Base-by-base conservation (phyloP, 2,113 vertebrate species). In the Forbesichthys papilliferus region DNA sequence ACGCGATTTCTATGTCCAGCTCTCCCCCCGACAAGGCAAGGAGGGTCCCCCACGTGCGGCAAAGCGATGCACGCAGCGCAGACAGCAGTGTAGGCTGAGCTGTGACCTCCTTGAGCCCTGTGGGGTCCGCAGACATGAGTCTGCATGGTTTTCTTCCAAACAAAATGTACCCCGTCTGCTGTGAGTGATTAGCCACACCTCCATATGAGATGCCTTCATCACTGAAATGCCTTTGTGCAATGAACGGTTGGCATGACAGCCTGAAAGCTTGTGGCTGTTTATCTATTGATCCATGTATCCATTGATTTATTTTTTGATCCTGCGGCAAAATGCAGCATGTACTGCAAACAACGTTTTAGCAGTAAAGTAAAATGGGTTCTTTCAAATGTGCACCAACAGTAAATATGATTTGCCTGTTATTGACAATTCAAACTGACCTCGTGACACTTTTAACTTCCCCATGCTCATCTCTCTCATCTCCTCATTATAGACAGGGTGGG, bases 1-100 rank as follows among this genome's bases (percentile, higher is more conserved):
- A 74, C 60, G 51, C 42, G 53, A 74, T 47, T 3, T 69, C 55
- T 63, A 13, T 76, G 78, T 71, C 73, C 51, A 70, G 61, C 51
- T 59, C 27, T 57, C 34, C n/a, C 16, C 16, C 58, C 3, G 3
- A 3, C 49, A 9, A 3, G 11, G 33, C 20, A 9, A n/a, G 1
- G n/a, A 42, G 36, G 36, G 36, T 5, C 36, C 36, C 36, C 36
- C 36, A 33, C 1, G 7, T 63, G 53, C 59, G 72, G 61, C 62
- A 54, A 49, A 75, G 20, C 48, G 56, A 72, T 55, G 14, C 20
- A 2, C 20, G 20, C 20, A 0, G 61, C 33, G 66, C 48, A 68
- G 51, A 70, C 1, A 8, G 5, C 34, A 34, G n/a, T 7, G 36
- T 5, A 3, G 36, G 5, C 7, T 42, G 36, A 42, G 36, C 36